Percentiles rank a stretch among this genome's conserved stretches.
Evolutionary conservation across 2,113 vertebrate genomes (phyloP).

Genomic region (Nerophis ophidion): DNA sequence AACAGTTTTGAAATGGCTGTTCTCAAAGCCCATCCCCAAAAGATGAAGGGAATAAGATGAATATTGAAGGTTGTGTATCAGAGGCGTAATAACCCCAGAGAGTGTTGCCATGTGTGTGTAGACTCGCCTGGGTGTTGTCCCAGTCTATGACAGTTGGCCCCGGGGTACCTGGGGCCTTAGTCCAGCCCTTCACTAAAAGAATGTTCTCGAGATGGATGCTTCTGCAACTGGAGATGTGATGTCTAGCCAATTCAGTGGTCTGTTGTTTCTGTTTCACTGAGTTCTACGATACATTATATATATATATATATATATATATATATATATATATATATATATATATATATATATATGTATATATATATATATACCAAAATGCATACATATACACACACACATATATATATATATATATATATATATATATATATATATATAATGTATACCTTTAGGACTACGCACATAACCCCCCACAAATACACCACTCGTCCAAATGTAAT

Average conservation of each 20-base stretch:
- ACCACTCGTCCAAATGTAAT: neutral
- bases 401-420: no score
- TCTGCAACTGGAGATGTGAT: slow-evolving; percentile 39
- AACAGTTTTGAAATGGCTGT: slow-evolving; percentile 39
- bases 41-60: slow-evolving; percentile 60
- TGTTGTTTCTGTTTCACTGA: neutral
- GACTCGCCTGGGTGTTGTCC: slow-evolving; percentile 51
- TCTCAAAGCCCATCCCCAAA: slow-evolving; percentile 44
- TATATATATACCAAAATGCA: no score
- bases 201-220: slow-evolving; percentile 34
- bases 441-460: neutral
- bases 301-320: no score
- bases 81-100: slow-evolving; percentile 52
- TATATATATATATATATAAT: neutral
- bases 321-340: no score
- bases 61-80: slow-evolving; percentile 35
- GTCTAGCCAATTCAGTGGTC: slow-evolving; percentile 40
- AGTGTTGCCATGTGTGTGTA: slow-evolving; percentile 66
- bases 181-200: slow-evolving; percentile 27
- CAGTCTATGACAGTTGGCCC: slow-evolving; percentile 58
- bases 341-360: no score
- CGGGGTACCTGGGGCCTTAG: slow-evolving; percentile 34
- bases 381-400: no score
- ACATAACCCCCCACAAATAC: neutral
- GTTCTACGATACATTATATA: no score